Conservation (phyloP, 2,113 vertebrate species). For the Eurypyga helias region DNA sequence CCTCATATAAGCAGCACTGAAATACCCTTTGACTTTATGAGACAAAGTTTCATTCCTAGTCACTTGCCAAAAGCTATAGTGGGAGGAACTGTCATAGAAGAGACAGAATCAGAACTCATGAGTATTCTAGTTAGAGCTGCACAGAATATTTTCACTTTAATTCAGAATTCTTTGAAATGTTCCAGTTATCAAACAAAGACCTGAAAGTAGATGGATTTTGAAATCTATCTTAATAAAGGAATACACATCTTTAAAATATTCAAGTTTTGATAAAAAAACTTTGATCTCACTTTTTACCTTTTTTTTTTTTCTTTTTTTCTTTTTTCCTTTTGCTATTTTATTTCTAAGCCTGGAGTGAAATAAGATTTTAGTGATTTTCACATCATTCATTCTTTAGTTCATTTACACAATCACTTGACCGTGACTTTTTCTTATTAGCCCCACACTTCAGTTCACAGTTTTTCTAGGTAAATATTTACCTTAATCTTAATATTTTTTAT, state of each 20-base stretch:
- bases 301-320: neutral
- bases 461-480: neutral
- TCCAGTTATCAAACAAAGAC: neutral
- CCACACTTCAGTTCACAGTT: neutral
- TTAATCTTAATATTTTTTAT: neutral
- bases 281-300: neutral
- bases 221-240: neutral
- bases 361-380: neutral
- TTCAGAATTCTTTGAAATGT: slow-evolving; percentile 16
- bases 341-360: neutral
- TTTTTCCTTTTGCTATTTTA: neutral
- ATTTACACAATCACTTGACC: neutral
- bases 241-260: neutral
- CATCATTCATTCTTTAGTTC: neutral
- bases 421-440: neutral
- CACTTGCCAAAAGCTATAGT: neutral
- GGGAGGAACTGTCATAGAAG: neutral
- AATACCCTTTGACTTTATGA: neutral
- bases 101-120: neutral
- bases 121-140: neutral
- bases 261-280: neutral
- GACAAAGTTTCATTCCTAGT: neutral
- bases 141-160: neutral
- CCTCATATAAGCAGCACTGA: neutral
- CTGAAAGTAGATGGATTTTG: neutral